Evolutionary conservation across 1,140 invertebrate genomes (phyloP), one percentile per base, ranked within the genome.

Genomic region (Anastrepha obliqua): DNA sequence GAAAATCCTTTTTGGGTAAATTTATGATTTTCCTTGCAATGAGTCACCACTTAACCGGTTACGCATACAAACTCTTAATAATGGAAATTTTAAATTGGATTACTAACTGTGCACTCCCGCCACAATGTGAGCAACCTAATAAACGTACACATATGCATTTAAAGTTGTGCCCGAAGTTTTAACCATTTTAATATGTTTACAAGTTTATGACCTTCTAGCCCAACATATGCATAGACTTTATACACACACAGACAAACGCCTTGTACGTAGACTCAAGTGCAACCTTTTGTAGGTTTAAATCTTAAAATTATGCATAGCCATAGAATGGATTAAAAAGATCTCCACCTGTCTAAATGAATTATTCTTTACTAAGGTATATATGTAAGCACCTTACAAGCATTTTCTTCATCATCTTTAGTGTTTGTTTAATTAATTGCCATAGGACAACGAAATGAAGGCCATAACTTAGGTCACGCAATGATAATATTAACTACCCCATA

Each of bases 71-170:
- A 81, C 44, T 13, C 47, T 15, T 20, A 81, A 81, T 81, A 81
- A 55, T 81, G 74, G 47, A 11, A 55, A 55, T 81, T 74, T 81
- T 20, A 81, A 81, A 81, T 81, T 81, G n/a, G 47, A 51, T 81
- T 81, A 81, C 29, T 67, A 15, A 55, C 0, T 55, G 20, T 51
- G 2, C 6, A 47, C 9, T 62, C 60, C 60, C 60, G 13, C n/a
- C 0, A 17, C 29, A 29, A 29, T 29, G 29, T 29, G n/a, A 17
- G 60, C 60, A 62, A 17, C 7, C 15, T 17, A 15, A 62, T 62
- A 62, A 15, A 62, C 60, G 15, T 5, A 62, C 60, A 9, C 7
- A 44, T 15, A 13, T 74, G 42, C 39, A 47, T 74, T 74, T 42
- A 47, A 74, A 44, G 42, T 74, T 17, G 39, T 44, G 15, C 11